Evolutionary conservation across 2,888 invertebrate species (phyloP).

Genomic region (Ochropleura leucogaster): DNA sequence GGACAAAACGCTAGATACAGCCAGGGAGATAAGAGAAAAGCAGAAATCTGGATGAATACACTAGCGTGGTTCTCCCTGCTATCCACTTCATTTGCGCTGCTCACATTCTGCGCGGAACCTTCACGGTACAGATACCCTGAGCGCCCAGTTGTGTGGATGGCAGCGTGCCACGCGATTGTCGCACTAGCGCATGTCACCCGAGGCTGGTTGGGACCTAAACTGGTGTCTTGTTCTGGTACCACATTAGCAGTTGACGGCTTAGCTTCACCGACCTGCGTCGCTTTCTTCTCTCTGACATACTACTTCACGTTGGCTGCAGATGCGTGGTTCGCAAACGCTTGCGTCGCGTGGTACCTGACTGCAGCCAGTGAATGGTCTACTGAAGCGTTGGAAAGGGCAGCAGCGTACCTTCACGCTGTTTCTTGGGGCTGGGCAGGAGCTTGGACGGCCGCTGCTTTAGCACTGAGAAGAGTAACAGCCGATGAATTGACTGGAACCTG

Average conservation of each 20-base stretch:
- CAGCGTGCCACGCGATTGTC: constrained; percentile 96
- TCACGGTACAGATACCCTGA: constrained; percentile 98
- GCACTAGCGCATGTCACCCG: constrained; percentile 94
- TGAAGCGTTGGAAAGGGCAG: constrained; percentile 96
- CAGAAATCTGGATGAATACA: constrained; percentile 94
- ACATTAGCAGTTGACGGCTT: constrained; percentile 87
- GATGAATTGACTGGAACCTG: constrained; percentile 96
- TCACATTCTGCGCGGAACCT: constrained; percentile 97
- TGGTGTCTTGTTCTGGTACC: constrained; percentile 80
- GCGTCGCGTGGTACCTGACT: constrained; percentile 97
- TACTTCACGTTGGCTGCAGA: constrained; percentile 95
- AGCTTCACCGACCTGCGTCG: constrained; percentile 92
- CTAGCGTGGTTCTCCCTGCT: constrained; percentile 95
- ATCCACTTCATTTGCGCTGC: constrained; percentile 95
- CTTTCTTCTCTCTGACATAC: constrained; percentile 94
- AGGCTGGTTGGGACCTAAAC: constrained; percentile 90
- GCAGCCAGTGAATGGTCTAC: constrained; percentile 98
- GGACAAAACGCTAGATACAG: constrained; percentile 93
- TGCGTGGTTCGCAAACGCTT: constrained; percentile 97
- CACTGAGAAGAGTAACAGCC: constrained; percentile 94
- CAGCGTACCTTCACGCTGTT: constrained; percentile 95
- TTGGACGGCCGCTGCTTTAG: constrained; percentile 95
- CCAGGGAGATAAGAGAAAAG: constrained; percentile 92
- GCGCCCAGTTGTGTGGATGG: constrained; percentile 96
- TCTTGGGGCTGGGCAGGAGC: constrained; percentile 97